Evolutionary conservation across 1,140 invertebrate species (phyloP).

Genomic region (Sarcophaga peregrina): DNA sequence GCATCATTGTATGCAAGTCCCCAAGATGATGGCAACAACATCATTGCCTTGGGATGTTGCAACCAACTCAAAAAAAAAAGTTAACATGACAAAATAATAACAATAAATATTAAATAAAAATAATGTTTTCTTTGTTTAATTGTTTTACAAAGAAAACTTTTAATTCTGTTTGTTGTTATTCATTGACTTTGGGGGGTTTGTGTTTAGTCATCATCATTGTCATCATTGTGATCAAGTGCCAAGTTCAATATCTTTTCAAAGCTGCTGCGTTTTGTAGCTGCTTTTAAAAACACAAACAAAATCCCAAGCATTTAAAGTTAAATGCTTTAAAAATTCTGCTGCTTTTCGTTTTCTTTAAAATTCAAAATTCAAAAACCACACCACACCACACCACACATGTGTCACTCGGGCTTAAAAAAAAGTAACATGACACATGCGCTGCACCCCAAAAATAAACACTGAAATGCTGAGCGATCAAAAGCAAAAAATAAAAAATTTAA

Average conservation of each 20-base stretch:
- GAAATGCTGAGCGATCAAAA: neutral
- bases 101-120: neutral
- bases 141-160: neutral
- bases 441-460: neutral
- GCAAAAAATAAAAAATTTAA: neutral
- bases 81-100: slow-evolving; percentile 17
- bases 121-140: neutral
- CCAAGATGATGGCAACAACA: too few relatives aligned
- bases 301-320: neutral
- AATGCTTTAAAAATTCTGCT: neutral
- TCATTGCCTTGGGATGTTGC: too few relatives aligned
- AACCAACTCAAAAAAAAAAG: neutral
- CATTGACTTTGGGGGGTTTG: too few relatives aligned
- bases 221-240: neutral
- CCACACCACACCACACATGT: slow-evolving; percentile 4
- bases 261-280: neutral
- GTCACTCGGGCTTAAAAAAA: neutral
- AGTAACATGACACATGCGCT: slow-evolving; percentile 24
- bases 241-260: slow-evolving; percentile 19
- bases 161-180: neutral
- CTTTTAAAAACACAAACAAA: neutral
- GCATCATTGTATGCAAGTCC: too few relatives aligned
- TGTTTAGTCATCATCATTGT: neutral
- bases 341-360: too few relatives aligned
- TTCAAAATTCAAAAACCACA: too few relatives aligned